Percentiles rank a stretch among this genome's conserved stretches.
phyloP scores from a whole-genome alignment of 2,113 vertebrate genomes.

The Eulacestoma nigropectus region DNA sequence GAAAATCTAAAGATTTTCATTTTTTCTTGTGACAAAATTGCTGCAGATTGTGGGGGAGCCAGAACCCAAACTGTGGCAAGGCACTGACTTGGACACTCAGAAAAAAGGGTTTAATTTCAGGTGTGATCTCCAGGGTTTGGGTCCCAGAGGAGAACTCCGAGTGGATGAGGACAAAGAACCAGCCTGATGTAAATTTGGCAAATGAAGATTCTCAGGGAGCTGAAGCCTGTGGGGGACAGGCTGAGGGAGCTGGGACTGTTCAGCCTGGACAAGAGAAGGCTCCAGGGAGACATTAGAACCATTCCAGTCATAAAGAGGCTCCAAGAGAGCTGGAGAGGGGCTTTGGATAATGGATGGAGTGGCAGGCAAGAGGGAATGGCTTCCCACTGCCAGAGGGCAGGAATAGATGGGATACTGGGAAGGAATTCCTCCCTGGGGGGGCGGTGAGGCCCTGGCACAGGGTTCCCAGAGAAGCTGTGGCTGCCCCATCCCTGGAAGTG shows the following conservation, averaged over 20 bases:
- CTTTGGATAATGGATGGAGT: rapidly evolving
- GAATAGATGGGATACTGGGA: neutral
- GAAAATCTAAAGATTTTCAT: neutral
- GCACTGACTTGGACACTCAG: neutral
- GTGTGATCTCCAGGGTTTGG: neutral
- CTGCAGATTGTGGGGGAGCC: neutral
- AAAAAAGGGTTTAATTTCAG: neutral
- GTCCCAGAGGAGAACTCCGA: neutral
- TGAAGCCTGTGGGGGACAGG: neutral
- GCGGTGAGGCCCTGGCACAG: rapidly evolving
- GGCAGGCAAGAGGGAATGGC: rapidly evolving
- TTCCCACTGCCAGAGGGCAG: neutral
- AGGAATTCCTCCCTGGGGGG: rapidly evolving
- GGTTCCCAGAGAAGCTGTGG: rapidly evolving
- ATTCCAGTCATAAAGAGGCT: neutral
- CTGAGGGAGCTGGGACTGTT: neutral
- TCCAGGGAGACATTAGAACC: rapidly evolving
- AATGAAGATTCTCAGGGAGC: rapidly evolving
- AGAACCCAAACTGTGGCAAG: neutral
- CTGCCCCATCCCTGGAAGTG: neutral
- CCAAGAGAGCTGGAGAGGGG: neutral
- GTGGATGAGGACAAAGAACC: neutral
- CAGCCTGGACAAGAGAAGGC: neutral
- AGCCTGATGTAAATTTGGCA: neutral
- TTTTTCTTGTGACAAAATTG: neutral